Conservation (phyloP, 2,888 invertebrate species). For the Phaedon cochleariae region DNA sequence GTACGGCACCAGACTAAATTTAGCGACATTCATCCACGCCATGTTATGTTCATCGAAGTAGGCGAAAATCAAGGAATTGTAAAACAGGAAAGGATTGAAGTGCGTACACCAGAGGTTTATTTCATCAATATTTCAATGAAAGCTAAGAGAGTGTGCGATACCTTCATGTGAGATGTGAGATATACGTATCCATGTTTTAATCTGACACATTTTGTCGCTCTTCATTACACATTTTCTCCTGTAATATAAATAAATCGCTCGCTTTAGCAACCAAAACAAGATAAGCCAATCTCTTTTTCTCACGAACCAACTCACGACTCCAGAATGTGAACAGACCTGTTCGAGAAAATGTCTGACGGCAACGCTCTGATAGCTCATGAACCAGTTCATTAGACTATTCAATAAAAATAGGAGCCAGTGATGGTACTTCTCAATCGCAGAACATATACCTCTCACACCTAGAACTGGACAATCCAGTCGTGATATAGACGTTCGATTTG, state of each 20-base stretch:
- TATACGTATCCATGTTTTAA: neutral
- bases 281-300: constrained; percentile 56
- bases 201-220: neutral
- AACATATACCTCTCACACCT: constrained; percentile 42
- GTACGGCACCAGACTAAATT: no score
- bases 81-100: no score
- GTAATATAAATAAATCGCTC: constrained; percentile 52
- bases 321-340: constrained; percentile 32
- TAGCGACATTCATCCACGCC: no score
- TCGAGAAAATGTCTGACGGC: neutral
- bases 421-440: constrained; percentile 41
- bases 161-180: neutral
- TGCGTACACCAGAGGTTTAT: no score
- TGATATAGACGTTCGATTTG: constrained; percentile 43
- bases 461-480: constrained; percentile 26
- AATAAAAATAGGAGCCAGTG: constrained; percentile 43
- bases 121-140: neutral
- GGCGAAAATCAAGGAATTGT: no score
- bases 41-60: no score
- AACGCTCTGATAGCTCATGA: constrained; percentile 31
- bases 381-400: constrained; percentile 50
- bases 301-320: constrained; percentile 50
- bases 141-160: neutral
- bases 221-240: neutral
- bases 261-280: constrained; percentile 55